These are phyloP conservation scores for Sebastiscus tertius DNA, from an alignment of 2,797 vertebrate genomes.

Conservation along the genomic window DNA sequence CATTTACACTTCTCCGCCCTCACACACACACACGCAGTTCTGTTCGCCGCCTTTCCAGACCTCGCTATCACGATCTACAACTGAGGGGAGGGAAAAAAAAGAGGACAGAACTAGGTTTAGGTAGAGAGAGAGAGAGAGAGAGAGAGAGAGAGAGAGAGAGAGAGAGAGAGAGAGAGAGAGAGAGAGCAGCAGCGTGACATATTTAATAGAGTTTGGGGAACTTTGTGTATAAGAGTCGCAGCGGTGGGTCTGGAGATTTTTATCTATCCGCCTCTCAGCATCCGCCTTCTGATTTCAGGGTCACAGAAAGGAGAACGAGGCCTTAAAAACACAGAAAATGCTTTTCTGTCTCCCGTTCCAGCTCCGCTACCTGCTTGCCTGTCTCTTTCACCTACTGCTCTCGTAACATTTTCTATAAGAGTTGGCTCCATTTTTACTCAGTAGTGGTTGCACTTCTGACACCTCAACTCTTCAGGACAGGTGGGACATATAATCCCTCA, in stretches of 20 bases:
- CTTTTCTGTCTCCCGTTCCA: not conserved
- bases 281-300: slow-evolving; percentile 53
- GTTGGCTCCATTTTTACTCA: not conserved
- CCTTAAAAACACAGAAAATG: slow-evolving; percentile 37
- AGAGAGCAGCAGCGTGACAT: slow-evolving; percentile 75
- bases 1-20: slow-evolving; percentile 82
- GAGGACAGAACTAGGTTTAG: slow-evolving; percentile 28
- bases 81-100: slow-evolving; percentile 27
- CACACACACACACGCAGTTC: slow-evolving; percentile 63
- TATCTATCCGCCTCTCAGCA: slow-evolving; percentile 19
- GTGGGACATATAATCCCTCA: not conserved
- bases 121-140: slow-evolving; percentile 24
- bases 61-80: slow-evolving; percentile 63
- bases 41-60: slow-evolving; percentile 76
- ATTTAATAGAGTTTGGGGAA: slow-evolving; percentile 82
- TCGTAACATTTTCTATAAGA: not conserved
- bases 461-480: not conserved
- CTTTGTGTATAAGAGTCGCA: slow-evolving; percentile 63
- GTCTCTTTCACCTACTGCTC: not conserved
- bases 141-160: slow-evolving; percentile 40
- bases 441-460: not conserved
- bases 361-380: not conserved
- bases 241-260: slow-evolving; percentile 67
- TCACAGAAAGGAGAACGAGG: slow-evolving; percentile 48
- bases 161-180: slow-evolving; percentile 21